Base-by-base conservation (phyloP, 2,888 invertebrate species). In the Cheilosia impressa region DNA sequence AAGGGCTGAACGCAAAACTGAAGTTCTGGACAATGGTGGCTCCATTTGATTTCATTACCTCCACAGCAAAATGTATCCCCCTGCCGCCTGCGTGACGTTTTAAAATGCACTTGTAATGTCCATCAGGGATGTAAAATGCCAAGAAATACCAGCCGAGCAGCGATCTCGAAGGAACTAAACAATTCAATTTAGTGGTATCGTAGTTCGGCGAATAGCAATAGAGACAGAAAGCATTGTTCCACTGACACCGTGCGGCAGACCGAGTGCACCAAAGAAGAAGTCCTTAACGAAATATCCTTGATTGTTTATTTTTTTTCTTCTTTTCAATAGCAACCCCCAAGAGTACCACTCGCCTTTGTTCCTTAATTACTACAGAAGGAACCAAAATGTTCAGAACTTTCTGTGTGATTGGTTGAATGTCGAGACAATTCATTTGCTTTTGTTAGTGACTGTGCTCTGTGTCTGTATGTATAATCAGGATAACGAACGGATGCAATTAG, bases 91-190 rank as follows among this genome's bases (percentile, higher is more conserved):
- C 43, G 13, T 52, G 58, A 43, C 38, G 41, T 38, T 41, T 75
- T 84, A 79, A 84, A 84, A 63, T 84, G 73, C 69, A 84, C 63
- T 84, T 84, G 73, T 69, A 75, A 84, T 84, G 84, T 71, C 83
- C 75, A 75, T 84, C 84, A 75, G 31, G 69, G 47, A 80, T 75
- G 58, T 66, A 27, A 83, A 79, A 83, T 80, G 63, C 80, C 75
- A 34, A 47, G 43, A 65, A 65, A 65, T 71, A 75, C 55, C 19
- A 15, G 2, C 27, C 5, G 13, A 24, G 34, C 53, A 38, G 19
- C 45, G 27, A 41, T 38, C 63, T 84, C 38, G 15, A 58, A 80
- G 65, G 22, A 52, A 5, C 24, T 75, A 84, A 80, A 65, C 80
- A 75, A 84, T 80, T 84, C 69, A 84, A 84, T 84, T 84, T 75